Evolutionary conservation across 2,888 invertebrate genomes (phyloP).

Genomic region (Psylliodes chrysocephalus): DNA sequence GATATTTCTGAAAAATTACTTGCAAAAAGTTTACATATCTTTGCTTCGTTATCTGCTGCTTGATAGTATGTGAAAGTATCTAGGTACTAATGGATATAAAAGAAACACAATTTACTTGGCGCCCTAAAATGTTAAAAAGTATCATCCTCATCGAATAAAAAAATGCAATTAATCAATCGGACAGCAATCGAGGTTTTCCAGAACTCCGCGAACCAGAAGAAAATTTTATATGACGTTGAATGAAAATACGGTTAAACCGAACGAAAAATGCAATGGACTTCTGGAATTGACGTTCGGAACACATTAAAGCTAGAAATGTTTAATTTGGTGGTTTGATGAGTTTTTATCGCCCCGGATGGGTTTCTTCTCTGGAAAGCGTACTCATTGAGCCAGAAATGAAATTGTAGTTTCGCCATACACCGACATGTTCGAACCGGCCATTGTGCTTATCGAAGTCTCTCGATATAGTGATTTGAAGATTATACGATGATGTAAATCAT

Average conservation of each 20-base stretch:
- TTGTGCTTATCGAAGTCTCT: slow-evolving; percentile 26
- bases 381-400: slow-evolving; percentile 32
- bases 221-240: slow-evolving; percentile 28
- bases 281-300: slow-evolving; percentile 32
- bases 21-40: too few relatives aligned
- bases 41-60: too few relatives aligned
- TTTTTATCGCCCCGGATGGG: slow-evolving; percentile 26
- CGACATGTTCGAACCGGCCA: slow-evolving; percentile 17
- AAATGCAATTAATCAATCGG: slow-evolving; percentile 5
- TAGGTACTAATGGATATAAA: too few relatives aligned
- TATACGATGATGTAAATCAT: slow-evolving; percentile 2
- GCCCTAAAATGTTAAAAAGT: too few relatives aligned
- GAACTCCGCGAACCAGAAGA: slow-evolving; percentile 2
- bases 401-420: slow-evolving; percentile 21
- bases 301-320: slow-evolving; percentile 35
- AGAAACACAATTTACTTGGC: too few relatives aligned
- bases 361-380: slow-evolving; percentile 16
- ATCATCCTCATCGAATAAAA: too few relatives aligned
- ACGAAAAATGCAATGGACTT: slow-evolving; percentile 31
- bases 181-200: slow-evolving; percentile 2
- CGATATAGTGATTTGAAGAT: slow-evolving; percentile 30
- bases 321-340: slow-evolving; percentile 32
- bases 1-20: too few relatives aligned
- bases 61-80: too few relatives aligned
- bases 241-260: slow-evolving; percentile 23